A percentile compares a stretch with the other conserved stretches of the same genome.
Evolutionary conservation across 2,888 invertebrate species (phyloP).

Genomic region (Craniophora ligustri): DNA sequence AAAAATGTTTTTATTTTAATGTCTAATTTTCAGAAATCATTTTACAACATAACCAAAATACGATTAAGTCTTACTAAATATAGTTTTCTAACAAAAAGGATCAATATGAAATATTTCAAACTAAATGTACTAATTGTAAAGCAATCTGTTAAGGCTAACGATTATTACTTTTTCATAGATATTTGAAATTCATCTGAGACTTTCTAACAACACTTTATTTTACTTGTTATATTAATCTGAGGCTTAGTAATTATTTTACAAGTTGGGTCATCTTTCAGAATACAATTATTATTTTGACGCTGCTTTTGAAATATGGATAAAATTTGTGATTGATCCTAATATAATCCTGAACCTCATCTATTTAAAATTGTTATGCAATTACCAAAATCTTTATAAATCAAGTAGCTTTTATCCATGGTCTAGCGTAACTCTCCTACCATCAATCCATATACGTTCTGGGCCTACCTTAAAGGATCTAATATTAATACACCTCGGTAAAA

Average conservation of each 20-base stretch:
- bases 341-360: background rate
- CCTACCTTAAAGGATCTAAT: no score
- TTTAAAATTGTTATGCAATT: background rate
- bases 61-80: slow-evolving; percentile 32
- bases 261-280: slow-evolving; percentile 28
- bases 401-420: no score
- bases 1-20: no score
- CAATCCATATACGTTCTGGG: no score
- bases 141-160: slow-evolving; percentile 25
- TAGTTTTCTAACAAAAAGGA: slow-evolving; percentile 2
- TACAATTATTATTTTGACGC: slow-evolving; percentile 17
- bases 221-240: slow-evolving; percentile 31
- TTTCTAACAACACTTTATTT: slow-evolving; percentile 24
- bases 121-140: slow-evolving; percentile 15
- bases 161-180: slow-evolving; percentile 35
- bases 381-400: background rate
- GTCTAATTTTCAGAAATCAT: no score
- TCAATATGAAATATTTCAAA: slow-evolving; percentile 7
- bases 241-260: slow-evolving; percentile 26
- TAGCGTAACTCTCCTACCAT: no score
- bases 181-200: slow-evolving; percentile 24
- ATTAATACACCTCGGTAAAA: no score
- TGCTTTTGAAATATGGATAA: background rate
- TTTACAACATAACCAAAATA: slow-evolving; percentile 10
- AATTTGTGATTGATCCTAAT: background rate